Evolutionary conservation across 1,140 invertebrate species (phyloP), one percentile per base, ranked within the genome.

Genomic region (Melanaphis sacchari): DNA sequence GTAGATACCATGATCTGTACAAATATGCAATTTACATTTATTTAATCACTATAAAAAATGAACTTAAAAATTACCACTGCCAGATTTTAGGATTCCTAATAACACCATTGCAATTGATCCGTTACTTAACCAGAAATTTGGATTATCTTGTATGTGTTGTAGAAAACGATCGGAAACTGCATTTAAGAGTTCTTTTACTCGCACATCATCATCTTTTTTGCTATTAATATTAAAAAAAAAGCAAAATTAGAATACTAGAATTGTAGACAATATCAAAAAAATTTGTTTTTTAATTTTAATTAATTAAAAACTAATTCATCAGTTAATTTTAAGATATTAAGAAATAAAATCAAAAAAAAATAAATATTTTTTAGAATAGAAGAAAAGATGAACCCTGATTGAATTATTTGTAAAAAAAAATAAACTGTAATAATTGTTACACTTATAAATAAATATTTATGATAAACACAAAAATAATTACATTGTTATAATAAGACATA

Each of bases 131-230:
- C 98, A 98, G 90, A 96, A 96, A 31, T 95, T 94, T 0, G 96
- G 95, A 94, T 98, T 96, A 40, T 96, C 95, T 31, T 95, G 95
- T 52, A 99, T 96, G 59, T 96, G 95, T 40, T 96, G 95, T 5
- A 98, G 95, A 52, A 99, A 95, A 26, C 95, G 95, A 1, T 96
- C 96, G 43, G 97, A 96, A 1, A 98, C 96, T 89, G 96, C 96
- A 41, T 96, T 96, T 24, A 97, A 95, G 11, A 99, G 95, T 95
- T 99, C 98, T 59, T 96, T 96, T 43, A 96, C 96, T 85, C 98
- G 96, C 26, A 97, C 94, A 18, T 96, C 96, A 11, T 96, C 95
- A 46, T 98, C 96, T 95, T 99, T 99, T 95, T 99, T 99, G 93
- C 97, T 97, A 40, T 38, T 89, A 93, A 93, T 94, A 66, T 95